Evolutionary conservation across 2,113 vertebrate genomes (phyloP).

Genomic region (Meleagris gallopavo): DNA sequence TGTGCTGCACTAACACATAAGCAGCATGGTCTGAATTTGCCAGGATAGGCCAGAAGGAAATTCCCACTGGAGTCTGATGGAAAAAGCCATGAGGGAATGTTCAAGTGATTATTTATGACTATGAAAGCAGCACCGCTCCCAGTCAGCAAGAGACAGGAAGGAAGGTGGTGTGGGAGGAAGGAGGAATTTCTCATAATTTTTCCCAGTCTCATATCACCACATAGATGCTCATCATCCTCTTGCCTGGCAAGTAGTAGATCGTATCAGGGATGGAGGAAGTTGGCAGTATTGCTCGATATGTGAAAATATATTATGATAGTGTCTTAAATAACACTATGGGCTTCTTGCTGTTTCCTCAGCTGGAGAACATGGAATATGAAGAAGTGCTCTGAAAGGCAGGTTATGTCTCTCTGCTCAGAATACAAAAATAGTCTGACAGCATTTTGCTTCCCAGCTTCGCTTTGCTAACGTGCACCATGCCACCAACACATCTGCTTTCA

Average conservation of each 20-base stretch:
- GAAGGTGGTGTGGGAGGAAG: not conserved
- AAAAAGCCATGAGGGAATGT: not conserved
- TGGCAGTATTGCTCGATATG: not conserved
- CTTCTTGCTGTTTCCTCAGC: not conserved
- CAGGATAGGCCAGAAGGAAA: not conserved
- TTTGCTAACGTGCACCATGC: not conserved
- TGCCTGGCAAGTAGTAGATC: not conserved
- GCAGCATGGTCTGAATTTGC: too few species aligned
- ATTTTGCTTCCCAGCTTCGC: not conserved
- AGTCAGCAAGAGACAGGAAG: rapidly evolving
- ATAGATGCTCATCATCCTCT: not conserved
- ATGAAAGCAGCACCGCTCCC: not conserved
- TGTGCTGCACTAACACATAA: not conserved
- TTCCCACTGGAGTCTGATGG: rapidly evolving
- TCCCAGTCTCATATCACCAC: not conserved
- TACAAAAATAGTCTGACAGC: not conserved
- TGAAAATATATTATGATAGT: not conserved
- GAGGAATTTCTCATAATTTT: not conserved
- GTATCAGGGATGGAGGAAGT: not conserved
- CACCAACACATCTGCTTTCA: not conserved
- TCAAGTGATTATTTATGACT: not conserved
- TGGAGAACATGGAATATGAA: not conserved
- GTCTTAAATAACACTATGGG: not conserved
- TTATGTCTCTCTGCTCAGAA: not conserved
- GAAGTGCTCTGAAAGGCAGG: not conserved